Percentiles rank a stretch among this genome's conserved stretches.
Conservation (phyloP, 2,888 invertebrate species). For the Clanis bilineata region DNA sequence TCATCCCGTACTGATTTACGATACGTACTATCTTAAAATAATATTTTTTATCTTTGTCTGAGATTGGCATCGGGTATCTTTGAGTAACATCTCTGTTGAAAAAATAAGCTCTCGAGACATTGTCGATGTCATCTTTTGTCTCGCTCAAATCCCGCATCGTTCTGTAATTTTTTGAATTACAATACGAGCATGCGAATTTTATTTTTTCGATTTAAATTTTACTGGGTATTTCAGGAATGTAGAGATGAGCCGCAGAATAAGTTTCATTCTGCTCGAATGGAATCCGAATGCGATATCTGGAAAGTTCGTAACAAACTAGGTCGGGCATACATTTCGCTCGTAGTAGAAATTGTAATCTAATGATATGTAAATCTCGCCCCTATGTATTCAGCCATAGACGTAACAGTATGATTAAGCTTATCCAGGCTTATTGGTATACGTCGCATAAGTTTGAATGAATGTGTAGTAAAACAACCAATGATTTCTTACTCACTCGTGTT, state of each 20-base stretch:
- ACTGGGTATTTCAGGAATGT: background rate
- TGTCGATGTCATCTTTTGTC: background rate
- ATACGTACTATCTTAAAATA: conserved; percentile 45
- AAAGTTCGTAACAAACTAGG: background rate
- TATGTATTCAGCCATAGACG: conserved; percentile 13
- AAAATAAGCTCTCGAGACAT: background rate
- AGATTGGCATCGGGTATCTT: conserved; percentile 9
- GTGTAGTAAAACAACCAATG: background rate
- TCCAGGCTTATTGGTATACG: conserved; percentile 9
- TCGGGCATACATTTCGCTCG: conserved; percentile 5
- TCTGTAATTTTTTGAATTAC: background rate
- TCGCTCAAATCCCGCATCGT: background rate
- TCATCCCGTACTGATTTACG: conserved; percentile 70
- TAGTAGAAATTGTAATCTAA: conserved; percentile 11
- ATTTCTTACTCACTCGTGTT: background rate
- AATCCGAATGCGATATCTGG: background rate
- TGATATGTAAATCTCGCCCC: conserved; percentile 12
- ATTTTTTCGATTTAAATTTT: too few relatives aligned
- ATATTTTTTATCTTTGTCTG: conserved; percentile 31
- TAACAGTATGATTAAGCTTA: conserved; percentile 13
- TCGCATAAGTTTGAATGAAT: background rate
- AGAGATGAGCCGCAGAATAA: background rate
- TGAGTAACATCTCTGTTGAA: background rate
- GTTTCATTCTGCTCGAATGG: background rate
- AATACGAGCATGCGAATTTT: background rate